phyloP scores from a whole-genome alignment of 2,113 vertebrate species.

The Guaruba guarouba region DNA sequence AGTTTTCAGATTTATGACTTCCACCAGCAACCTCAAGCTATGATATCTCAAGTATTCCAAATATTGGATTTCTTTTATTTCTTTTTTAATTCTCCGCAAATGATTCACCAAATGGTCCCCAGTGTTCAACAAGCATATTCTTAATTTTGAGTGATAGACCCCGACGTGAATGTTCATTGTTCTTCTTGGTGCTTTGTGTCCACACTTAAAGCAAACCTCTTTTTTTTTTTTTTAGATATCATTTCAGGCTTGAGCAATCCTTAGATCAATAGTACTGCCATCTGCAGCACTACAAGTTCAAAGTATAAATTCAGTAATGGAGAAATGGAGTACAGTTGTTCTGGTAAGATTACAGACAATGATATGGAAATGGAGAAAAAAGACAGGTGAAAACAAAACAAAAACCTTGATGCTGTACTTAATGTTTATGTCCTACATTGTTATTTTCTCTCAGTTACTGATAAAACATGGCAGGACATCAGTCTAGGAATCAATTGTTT shows the following conservation, averaged over 20 bases:
- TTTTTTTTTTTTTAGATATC: background rate
- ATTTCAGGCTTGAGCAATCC: slow-evolving; percentile 19
- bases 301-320: slow-evolving; percentile 32
- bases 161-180: background rate
- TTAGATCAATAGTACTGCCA: slow-evolving; percentile 33
- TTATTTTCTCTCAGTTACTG: background rate
- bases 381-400: background rate
- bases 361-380: background rate
- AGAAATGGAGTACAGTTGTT: background rate
- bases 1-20: background rate
- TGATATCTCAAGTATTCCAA: background rate
- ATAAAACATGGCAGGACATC: background rate
- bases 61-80: background rate
- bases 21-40: background rate
- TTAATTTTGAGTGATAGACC: background rate
- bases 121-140: background rate
- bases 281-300: slow-evolving; percentile 18
- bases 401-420: background rate
- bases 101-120: background rate
- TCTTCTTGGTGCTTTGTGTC: background rate
- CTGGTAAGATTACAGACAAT: background rate
- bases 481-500: background rate
- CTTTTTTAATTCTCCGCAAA: background rate
- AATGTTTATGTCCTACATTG: background rate
- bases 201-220: background rate